Base-by-base conservation (phyloP, 1,140 invertebrate genomes). In the Eumeta japonica region DNA sequence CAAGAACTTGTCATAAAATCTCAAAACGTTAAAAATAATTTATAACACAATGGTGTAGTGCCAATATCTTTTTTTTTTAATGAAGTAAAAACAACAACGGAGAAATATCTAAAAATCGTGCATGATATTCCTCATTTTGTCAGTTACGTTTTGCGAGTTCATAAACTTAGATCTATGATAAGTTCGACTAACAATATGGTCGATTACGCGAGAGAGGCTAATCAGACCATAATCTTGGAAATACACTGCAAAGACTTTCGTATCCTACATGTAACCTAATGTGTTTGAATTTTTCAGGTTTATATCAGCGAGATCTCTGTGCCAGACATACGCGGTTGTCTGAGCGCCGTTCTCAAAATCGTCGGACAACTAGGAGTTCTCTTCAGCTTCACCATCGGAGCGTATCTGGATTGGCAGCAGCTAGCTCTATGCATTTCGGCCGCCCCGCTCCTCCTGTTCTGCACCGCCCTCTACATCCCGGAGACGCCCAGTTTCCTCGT, bases 221-320 rank as follows among this genome's bases (percentile, higher is more conserved):
- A n/a, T n/a, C n/a, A n/a, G n/a, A n/a, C n/a, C n/a, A n/a, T n/a
- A n/a, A n/a, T n/a, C n/a, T n/a, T n/a, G n/a, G n/a, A n/a, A n/a
- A n/a, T n/a, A n/a, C n/a, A n/a, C n/a, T n/a, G n/a, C n/a, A n/a
- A n/a, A n/a, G n/a, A n/a, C n/a, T n/a, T n/a, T n/a, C n/a, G n/a
- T 24, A 24, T 5, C 5, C 5, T 24, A 24, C n/a, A 24, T 24
- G 20, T 24, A n/a, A 24, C 5, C 5, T 24, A n/a, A 24, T 7
- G 20, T 7, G 5, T 24, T 24, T 24, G 5, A 24, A 24, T 24
- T 24, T 70, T 76, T 13, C 74, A 88, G 84, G 86, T 94, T n/a
- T 96, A 95, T 75, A 86, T 95, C 46, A 91, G 89, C 49, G 93
- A 96, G 78, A 93, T 94, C 53, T 88, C 92, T 12, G 85, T 90